Base-by-base conservation (phyloP, 2,113 vertebrate species). In the Nannobrachium achirus region DNA sequence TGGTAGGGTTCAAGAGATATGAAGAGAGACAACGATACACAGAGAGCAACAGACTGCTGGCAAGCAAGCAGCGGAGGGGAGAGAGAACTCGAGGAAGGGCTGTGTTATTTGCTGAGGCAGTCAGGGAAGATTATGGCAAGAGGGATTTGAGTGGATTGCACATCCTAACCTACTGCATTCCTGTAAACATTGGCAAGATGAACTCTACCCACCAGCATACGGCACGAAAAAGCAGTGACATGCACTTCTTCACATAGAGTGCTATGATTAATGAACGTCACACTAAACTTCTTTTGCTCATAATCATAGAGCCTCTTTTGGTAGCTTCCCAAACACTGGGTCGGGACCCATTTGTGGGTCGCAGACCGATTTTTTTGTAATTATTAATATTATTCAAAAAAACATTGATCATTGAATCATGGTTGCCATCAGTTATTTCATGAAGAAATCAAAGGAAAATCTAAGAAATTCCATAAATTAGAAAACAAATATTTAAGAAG, bases 51-150 rank as follows among this genome's bases (percentile, higher is more conserved):
- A 11, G 15, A 38, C 2, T 33, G 11, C 13, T 13, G 46, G n/a
- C n/a, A 4, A 56, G 25, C 9, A 6, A 13, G 10, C 10, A 38
- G 18, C 7, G 18, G 10, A 10, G 14, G 18, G 19, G 10, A 53
- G 18, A 20, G 18, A 20, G 8, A 20, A 53, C 10, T 11, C 18
- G 33, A 42, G 6, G 10, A 6, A 19, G 19, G 52, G 25, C 56
- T 55, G 40, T 18, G 52, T 73, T 53, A 55, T 77, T 49, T 63
- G 73, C 75, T 83, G 78, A 83, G 85, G 76, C 85, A 86, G 86
- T 84, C 76, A 40, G 74, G 81, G 75, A 59, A 85, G 89, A 91
- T 92, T 91, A 92, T n/a, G n/a, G n/a, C n/a, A 16, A 39, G 73
- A 75, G 66, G 78, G 89, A 84, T 88, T 88, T 76, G 81, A 83